Evolutionary conservation across 1,140 invertebrate genomes (phyloP).

Genomic region (Pomacea maculata): DNA sequence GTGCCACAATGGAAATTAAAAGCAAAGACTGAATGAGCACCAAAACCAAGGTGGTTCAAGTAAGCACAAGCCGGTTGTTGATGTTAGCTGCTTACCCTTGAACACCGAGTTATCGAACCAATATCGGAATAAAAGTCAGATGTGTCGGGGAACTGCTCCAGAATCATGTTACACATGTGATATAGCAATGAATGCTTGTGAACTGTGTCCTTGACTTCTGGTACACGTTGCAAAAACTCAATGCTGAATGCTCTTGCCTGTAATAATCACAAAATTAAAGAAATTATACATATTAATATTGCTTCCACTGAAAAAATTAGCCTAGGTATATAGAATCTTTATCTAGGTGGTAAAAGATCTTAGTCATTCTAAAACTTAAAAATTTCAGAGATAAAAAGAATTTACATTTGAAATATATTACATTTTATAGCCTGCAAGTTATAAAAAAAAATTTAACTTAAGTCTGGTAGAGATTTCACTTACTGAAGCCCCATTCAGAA

Average conservation of each 20-base stretch:
- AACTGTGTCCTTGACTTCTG: constrained; percentile 99
- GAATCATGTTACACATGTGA: constrained; percentile 96
- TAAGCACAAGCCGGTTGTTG: neutral
- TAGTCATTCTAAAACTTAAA: no score
- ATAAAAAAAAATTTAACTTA: neutral
- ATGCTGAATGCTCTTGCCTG: constrained; percentile 96
- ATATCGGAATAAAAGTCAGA: constrained; percentile 98
- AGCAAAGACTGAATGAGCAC: neutral
- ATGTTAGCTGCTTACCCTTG: constrained; percentile 66
- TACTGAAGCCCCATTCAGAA: constrained; percentile 92
- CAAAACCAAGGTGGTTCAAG: neutral
- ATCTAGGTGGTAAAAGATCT: no score
- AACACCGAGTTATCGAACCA: constrained; percentile 74
- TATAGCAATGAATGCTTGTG: constrained; percentile 97
- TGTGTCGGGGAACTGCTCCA: constrained; percentile 91
- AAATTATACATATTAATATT: no score
- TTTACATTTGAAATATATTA: no score
- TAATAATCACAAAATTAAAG: constrained; percentile 19
- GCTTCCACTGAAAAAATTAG: no score
- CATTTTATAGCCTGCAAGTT: neutral
- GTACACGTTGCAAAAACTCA: constrained; percentile 96
- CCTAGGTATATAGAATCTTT: no score
- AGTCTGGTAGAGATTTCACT: constrained; percentile 33
- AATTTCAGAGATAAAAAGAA: no score
- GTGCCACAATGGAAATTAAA: no score